Evolutionary conservation across 2,113 vertebrate species (phyloP).

Genomic region (Bungarus multicinctus): DNA sequence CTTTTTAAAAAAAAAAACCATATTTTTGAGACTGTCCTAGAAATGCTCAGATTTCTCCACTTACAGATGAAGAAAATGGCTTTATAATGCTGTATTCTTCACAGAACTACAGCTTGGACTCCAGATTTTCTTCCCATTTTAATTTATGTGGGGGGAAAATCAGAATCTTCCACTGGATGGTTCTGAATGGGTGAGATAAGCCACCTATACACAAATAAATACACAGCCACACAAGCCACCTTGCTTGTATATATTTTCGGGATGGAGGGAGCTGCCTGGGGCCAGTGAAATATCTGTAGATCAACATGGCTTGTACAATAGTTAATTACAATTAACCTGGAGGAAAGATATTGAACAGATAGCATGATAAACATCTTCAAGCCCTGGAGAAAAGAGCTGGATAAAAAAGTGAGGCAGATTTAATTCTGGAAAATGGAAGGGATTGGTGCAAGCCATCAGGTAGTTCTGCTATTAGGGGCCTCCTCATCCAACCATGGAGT

Average conservation of each 20-base stretch:
- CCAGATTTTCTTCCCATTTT: background rate
- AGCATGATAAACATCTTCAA: background rate
- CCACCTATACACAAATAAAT: background rate
- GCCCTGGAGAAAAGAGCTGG: background rate
- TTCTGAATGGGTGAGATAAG: background rate
- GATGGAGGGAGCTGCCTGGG: background rate
- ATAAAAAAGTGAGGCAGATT: background rate
- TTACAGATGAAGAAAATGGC: background rate
- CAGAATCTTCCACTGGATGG: background rate
- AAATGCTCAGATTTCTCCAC: background rate
- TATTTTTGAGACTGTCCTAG: background rate
- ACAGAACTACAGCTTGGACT: background rate
- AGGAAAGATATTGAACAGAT: background rate
- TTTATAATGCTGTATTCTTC: background rate
- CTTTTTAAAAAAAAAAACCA: background rate
- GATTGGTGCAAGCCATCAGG: background rate
- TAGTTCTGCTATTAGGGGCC: slow-evolving; percentile 12
- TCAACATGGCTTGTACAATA: background rate
- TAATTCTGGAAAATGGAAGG: background rate
- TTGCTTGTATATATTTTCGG: background rate
- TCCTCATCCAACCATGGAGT: slow-evolving; percentile 10
- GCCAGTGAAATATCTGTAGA: background rate
- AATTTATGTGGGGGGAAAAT: background rate
- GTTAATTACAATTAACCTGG: background rate
- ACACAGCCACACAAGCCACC: background rate